Conservation (phyloP, 2,113 vertebrate species). For the Neomonachus schauinslandi region DNA sequence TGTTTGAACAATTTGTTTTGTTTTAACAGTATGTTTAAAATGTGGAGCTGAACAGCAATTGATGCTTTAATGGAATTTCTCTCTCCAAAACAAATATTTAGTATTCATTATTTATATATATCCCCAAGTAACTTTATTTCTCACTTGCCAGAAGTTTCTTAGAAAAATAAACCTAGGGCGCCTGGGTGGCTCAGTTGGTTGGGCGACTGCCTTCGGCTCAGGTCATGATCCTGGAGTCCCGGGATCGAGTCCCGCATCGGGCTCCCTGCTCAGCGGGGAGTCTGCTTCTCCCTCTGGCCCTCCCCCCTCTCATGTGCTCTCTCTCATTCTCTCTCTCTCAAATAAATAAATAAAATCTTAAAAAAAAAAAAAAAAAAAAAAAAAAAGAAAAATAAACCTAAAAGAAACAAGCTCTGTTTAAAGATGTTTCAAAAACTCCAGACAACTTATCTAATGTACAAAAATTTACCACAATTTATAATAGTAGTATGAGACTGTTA, state of each 20-base stretch:
- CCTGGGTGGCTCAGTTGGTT: no score
- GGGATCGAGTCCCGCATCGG: no score
- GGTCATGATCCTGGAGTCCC: no score
- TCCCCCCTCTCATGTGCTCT: no score
- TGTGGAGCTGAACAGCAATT: slow-evolving; percentile 32
- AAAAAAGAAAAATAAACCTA: slow-evolving; percentile 63
- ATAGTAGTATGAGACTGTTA: not conserved
- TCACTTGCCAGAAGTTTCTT: slow-evolving; percentile 42
- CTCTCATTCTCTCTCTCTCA: no score
- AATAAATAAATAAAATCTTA: no score
- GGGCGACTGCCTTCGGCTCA: no score
- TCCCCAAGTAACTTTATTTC: not conserved
- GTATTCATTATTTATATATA: not conserved
- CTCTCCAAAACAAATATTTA: slow-evolving; percentile 4
- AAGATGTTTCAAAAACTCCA: slow-evolving; percentile 23
- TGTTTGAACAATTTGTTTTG: not conserved
- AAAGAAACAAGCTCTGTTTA: slow-evolving; percentile 10
- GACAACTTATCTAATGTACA: not conserved
- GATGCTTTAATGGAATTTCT: not conserved
- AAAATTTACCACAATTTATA: not conserved
- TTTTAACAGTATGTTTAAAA: not conserved
- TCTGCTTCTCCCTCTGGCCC: no score
- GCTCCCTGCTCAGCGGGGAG: no score
- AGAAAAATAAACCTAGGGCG: slow-evolving; percentile 58
- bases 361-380: slow-evolving; percentile 67